Percentiles rank a stretch among this genome's conserved stretches.
Conservation (phyloP, 2,113 vertebrate species). For the Potamarius usumacintae region DNA sequence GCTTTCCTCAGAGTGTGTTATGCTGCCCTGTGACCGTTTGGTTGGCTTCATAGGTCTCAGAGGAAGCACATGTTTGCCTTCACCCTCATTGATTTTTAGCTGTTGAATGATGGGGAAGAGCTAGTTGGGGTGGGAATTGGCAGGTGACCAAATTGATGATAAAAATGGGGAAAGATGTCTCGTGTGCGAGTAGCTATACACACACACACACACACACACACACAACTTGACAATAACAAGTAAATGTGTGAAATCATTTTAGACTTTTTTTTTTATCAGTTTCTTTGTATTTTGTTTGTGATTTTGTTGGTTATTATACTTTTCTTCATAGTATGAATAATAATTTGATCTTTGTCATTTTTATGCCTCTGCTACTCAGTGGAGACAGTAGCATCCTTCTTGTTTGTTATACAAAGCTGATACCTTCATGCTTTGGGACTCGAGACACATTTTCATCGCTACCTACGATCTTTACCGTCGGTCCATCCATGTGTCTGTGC, state of each 20-base stretch:
- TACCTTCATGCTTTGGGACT: background rate
- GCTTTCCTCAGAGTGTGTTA: background rate
- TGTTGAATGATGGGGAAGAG: background rate
- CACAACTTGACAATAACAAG: background rate
- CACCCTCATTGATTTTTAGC: background rate
- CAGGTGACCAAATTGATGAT: background rate
- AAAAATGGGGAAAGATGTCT: background rate
- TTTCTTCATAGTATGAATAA: background rate
- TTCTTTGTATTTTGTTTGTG: background rate
- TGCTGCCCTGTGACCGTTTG: background rate
- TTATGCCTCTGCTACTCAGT: background rate
- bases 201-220: background rate
- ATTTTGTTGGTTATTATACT: slow-evolving; percentile 24
- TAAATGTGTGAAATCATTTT: background rate
- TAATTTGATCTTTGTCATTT: background rate
- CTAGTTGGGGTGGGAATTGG: background rate
- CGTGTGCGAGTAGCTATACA: too few relatives aligned
- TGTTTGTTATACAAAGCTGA: background rate
- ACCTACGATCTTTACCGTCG: rapidly evolving
- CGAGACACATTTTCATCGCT: background rate
- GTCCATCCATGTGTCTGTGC: background rate
- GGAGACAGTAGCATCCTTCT: background rate
- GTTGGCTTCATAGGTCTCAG: too few relatives aligned
- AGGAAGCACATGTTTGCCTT: background rate
- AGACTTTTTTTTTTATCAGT: too few relatives aligned